These are phyloP conservation scores for Formica exsecta DNA, from an alignment of 1,140 invertebrate genomes.

Conservation along the genomic window DNA sequence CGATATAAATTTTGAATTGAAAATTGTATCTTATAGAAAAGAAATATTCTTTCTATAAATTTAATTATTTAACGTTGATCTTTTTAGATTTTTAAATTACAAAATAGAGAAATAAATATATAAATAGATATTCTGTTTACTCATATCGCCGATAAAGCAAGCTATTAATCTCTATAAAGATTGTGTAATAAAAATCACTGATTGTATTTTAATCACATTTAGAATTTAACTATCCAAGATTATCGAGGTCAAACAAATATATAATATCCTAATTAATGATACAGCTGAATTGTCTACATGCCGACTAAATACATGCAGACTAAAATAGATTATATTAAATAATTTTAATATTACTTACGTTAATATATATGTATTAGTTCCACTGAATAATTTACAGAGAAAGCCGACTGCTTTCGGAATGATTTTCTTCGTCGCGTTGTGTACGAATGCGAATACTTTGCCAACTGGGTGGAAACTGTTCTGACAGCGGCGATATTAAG, in stretches of 20 bases:
- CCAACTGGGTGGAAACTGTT: conserved; percentile 34
- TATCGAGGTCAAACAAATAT: not conserved
- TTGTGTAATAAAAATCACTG: not conserved
- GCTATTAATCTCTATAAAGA: not conserved
- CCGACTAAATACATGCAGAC: not conserved
- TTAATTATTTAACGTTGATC: not conserved
- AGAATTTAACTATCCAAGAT: not conserved
- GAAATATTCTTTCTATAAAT: not conserved
- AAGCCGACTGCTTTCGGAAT: not conserved
- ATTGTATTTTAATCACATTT: not conserved
- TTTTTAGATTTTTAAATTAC: not conserved
- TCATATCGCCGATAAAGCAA: not conserved
- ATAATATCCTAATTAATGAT: conserved; percentile 5
- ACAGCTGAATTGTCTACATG: not conserved
- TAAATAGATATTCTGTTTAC: conserved; percentile 2
- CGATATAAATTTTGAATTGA: not conserved
- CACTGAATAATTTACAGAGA: not conserved
- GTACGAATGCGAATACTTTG: conserved; percentile 3
- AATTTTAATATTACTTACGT: conserved; percentile 25
- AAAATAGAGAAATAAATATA: not conserved
- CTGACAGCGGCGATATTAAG: conserved; percentile 49
- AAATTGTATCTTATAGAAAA: not conserved
- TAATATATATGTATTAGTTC: not conserved
- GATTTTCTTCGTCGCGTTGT: not conserved
- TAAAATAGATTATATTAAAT: not conserved